These are phyloP conservation scores for Toxotes chatareus DNA, from an alignment of 2,113 vertebrate species.

Conservation along the genomic window DNA sequence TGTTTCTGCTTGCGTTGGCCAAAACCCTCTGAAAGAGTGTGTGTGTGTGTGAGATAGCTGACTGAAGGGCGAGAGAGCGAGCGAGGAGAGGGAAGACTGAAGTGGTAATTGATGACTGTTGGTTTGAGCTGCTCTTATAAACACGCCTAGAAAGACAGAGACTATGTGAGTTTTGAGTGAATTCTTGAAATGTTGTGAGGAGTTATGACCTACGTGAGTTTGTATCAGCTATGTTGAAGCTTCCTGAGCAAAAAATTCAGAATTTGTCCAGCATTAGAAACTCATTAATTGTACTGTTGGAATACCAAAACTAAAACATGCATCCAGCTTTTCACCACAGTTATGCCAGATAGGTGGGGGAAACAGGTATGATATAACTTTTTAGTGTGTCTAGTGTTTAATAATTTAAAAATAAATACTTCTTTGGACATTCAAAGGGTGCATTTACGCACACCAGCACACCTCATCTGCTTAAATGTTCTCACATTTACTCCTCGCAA, in stretches of 20 bases:
- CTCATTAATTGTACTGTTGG: too few species aligned
- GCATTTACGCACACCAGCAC: background rate
- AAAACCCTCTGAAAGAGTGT: conserved; percentile 50
- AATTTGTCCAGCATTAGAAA: background rate
- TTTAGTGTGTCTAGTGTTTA: background rate
- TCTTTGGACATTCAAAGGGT: background rate
- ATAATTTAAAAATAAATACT: background rate
- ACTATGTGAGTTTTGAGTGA: background rate
- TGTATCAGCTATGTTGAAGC: background rate
- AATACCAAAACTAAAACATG: too few species aligned
- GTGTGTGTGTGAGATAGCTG: conserved; percentile 38
- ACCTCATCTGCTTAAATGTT: background rate
- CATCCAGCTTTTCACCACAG: background rate
- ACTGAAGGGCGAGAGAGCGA: conserved; percentile 51
- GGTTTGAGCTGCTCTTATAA: conserved; percentile 49
- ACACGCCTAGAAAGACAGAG: conserved; percentile 37
- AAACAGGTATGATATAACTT: background rate
- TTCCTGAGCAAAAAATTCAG: too few species aligned
- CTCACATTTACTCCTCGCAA: background rate
- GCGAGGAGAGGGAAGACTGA: conserved; percentile 43
- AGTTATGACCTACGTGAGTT: background rate
- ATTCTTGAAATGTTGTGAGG: conserved; percentile 16
- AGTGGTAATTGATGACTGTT: conserved; percentile 68
- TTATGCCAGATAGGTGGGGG: background rate
- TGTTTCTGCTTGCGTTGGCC: conserved; percentile 76